Conservation (phyloP, 2,888 invertebrate genomes). For the Parascotia fuliginaria region DNA sequence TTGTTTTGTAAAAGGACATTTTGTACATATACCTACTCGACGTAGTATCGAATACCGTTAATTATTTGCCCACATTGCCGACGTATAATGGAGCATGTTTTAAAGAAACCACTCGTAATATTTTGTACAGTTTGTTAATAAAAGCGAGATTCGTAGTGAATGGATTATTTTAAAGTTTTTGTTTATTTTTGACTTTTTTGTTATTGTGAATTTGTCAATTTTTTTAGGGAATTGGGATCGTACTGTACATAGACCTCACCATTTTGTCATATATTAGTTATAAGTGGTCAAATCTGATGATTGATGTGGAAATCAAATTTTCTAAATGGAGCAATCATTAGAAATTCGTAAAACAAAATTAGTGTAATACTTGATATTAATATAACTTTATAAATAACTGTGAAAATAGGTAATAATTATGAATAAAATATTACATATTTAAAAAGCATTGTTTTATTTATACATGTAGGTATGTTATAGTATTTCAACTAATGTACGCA, state of each 20-base stretch:
- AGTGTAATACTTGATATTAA: slow-evolving; percentile 86
- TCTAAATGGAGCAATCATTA: slow-evolving; percentile 85
- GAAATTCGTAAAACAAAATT: slow-evolving; percentile 83
- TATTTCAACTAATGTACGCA: too few relatives aligned
- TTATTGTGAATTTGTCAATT: slow-evolving; percentile 90
- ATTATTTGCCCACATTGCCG: slow-evolving; percentile 77
- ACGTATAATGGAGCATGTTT: slow-evolving; percentile 70
- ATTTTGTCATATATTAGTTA: slow-evolving; percentile 79
- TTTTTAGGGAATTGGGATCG: slow-evolving; percentile 89
- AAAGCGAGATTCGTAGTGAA: slow-evolving; percentile 80
- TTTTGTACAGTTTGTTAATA: slow-evolving; percentile 82
- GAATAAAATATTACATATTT: slow-evolving; percentile 86
- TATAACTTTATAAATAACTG: slow-evolving; percentile 87
- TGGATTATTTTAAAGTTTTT: slow-evolving; percentile 78
- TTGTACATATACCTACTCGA: slow-evolving; percentile 77
- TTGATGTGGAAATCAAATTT: slow-evolving; percentile 84
- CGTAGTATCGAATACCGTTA: slow-evolving; percentile 64
- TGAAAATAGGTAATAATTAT: slow-evolving; percentile 86
- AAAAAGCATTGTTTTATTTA: slow-evolving; percentile 71
- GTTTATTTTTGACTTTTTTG: slow-evolving; percentile 82
- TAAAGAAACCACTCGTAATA: slow-evolving; percentile 83
- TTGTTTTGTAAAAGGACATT: slow-evolving; percentile 80
- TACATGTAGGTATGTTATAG: too few relatives aligned
- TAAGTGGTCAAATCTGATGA: slow-evolving; percentile 81
- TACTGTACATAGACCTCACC: slow-evolving; percentile 87